Base-by-base conservation (phyloP, 2,888 invertebrate genomes). In the Dascillus cervinus region DNA sequence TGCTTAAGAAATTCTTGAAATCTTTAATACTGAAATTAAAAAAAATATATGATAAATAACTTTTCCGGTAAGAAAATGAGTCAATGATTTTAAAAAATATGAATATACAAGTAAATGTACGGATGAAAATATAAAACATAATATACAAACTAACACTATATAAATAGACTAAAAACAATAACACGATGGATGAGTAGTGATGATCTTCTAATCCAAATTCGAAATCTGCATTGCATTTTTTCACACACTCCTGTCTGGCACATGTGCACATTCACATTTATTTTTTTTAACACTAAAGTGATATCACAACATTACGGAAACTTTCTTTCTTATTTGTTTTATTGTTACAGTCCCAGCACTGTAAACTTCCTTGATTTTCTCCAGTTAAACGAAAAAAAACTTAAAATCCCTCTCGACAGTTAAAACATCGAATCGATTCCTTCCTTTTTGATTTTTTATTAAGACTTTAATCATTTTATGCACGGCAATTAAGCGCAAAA, bases 221-320 rank as follows among this genome's bases (percentile, higher is more conserved):
- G 26, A 41, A 44, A 39, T 41, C 33, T 37, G 36, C 31, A 42
- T 36, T 46, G n/a, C n/a, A n/a, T 35, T 47, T 42, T 55, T 53
- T 48, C 50, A 50, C 55, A 56, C 59, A 56, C 56, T 54, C 53
- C 46, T 56, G 58, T 62, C 64, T 62, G 60, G 63, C 62, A 63
- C 62, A 60, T 60, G 60, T 62, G 62, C 62, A 63, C 61, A 53
- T 39, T 31, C 30, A 50, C 49, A 49, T 52, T 41, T 47, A 40
- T 45, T 43, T 43, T 53, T 56, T 58, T 58, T 57, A 58, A 64
- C 63, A 64, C 60, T 60, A 52, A 51, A n/a, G 52, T 50, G 58
- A 62, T 64, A 65, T 65, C 65, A 65, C 65, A 65, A 65, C 64
- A 64, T 64, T 61, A 60, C 58, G 59, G 60, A 60, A 59, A 56